phyloP scores from a whole-genome alignment of 2,113 vertebrate genomes.

The Vombatus ursinus region DNA sequence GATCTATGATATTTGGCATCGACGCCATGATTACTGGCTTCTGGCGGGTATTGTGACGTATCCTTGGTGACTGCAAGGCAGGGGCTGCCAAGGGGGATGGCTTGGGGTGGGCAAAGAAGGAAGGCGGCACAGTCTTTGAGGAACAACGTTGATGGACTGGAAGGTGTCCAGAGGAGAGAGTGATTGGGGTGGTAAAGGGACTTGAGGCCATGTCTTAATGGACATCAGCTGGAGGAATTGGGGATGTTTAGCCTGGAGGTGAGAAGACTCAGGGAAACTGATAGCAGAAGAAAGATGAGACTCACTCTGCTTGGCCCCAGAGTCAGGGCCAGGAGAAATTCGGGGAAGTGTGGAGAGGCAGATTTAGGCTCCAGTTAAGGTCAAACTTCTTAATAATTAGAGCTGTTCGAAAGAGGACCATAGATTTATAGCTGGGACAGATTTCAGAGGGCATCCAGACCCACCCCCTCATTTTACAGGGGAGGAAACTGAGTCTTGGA shows the following conservation, averaged over 20 bases:
- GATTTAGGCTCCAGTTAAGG: not conserved
- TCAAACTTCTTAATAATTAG: not conserved
- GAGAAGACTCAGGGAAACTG: not conserved
- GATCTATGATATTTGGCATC: conserved; percentile 98
- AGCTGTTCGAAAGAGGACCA: not conserved
- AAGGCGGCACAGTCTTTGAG: not conserved
- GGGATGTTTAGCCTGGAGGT: not conserved
- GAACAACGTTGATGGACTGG: not conserved
- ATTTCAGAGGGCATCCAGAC: not conserved
- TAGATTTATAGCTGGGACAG: not conserved
- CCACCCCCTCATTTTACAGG: not conserved
- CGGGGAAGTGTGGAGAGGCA: not conserved
- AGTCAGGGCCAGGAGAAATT: not conserved
- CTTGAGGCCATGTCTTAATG: not conserved
- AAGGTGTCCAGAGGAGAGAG: not conserved
- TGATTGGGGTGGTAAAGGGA: not conserved
- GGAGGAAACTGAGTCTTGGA: not conserved
- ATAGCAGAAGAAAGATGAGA: not conserved
- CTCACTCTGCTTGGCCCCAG: not conserved
- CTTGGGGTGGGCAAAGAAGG: not conserved
- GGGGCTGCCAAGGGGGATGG: not conserved
- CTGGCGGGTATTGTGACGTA: conserved; percentile 98
- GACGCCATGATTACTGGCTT: conserved; percentile 98
- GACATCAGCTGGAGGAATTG: not conserved
- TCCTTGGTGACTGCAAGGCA: conserved; percentile 80